phyloP scores from a whole-genome alignment of 2,797 vertebrate genomes.

The Macropodus opercularis region DNA sequence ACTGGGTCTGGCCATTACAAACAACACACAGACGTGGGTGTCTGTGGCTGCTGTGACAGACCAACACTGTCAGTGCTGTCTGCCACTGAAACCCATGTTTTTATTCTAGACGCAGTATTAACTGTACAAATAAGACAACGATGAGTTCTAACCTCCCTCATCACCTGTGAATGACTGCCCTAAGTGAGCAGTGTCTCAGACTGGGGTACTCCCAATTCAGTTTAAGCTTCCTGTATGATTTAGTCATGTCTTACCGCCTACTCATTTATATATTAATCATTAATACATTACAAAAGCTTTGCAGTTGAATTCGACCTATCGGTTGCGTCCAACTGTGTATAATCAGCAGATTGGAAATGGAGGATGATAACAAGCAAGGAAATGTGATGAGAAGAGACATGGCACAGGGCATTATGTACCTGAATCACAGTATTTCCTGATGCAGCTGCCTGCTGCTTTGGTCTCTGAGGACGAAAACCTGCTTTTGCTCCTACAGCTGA shows the following conservation, averaged over 20 bases:
- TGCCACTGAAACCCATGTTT: conserved; percentile 17
- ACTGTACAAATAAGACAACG: conserved; percentile 12
- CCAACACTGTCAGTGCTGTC: conserved; percentile 28
- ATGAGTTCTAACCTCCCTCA: conserved; percentile 33
- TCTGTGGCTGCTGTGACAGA: conserved; percentile 38
- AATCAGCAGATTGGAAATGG: conserved; percentile 33
- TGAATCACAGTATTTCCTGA: conserved; percentile 69
- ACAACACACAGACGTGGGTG: conserved; percentile 36
- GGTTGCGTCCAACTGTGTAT: conserved; percentile 23
- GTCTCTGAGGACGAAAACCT: conserved; percentile 68
- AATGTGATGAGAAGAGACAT: conserved; percentile 37
- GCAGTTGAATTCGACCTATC: conserved; percentile 20
- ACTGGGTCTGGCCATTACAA: conserved; percentile 24
- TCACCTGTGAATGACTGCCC: conserved; percentile 50
- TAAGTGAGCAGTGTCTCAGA: conserved; percentile 44
- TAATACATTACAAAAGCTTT: conserved; percentile 55
- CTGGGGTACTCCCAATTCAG: conserved; percentile 55
- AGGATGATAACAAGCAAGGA: conserved; percentile 30
- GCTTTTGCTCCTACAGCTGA: conserved; percentile 60
- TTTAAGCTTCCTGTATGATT: conserved; percentile 53
- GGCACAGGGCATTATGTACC: conserved; percentile 59
- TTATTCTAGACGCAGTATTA: conserved; percentile 24
- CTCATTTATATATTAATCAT: conserved; percentile 64
- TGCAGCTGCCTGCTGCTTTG: conserved; percentile 69
- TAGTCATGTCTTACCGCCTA: conserved; percentile 67